Percentiles rank a stretch among this genome's conserved stretches.
Evolutionary conservation across 2,888 invertebrate species (phyloP).

Genomic region (Sericinus montela): DNA sequence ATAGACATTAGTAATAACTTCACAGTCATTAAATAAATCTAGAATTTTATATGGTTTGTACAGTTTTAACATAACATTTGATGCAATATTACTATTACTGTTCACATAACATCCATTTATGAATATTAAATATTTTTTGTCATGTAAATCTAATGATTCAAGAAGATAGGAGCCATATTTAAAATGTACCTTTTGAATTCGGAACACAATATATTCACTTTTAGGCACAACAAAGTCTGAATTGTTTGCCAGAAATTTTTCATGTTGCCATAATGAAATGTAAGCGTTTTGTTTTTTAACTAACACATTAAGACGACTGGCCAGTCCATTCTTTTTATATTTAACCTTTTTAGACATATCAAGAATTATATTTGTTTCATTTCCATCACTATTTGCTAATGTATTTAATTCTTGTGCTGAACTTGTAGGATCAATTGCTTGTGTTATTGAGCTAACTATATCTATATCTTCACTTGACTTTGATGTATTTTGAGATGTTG

Average conservation of each 20-base stretch:
- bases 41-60: conserved; percentile 53
- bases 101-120: conserved; percentile 48
- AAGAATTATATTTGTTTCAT: conserved; percentile 23
- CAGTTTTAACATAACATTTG: conserved; percentile 45
- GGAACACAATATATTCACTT: conserved; percentile 42
- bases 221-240: conserved; percentile 62
- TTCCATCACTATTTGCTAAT: conserved; percentile 10
- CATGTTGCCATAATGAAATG: conserved; percentile 76
- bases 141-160: conserved; percentile 38
- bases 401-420: conserved; percentile 2
- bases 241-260: conserved; percentile 65
- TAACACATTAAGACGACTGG: conserved; percentile 55
- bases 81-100: conserved; percentile 31
- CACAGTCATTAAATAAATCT: conserved; percentile 32
- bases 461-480: conserved; percentile 50
- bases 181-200: conserved; percentile 42
- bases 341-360: conserved; percentile 44
- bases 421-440: conserved; percentile 23
- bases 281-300: conserved; percentile 67
- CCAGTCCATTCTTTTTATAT: conserved; percentile 70
- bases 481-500: conserved; percentile 41
- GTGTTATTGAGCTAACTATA: conserved; percentile 40
- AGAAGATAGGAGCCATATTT: conserved; percentile 57
- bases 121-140: conserved; percentile 42
- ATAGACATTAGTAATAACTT: conserved; percentile 55